phyloP scores from a whole-genome alignment of 2,797 vertebrate species.

The Rhinatrema bivittatum region DNA sequence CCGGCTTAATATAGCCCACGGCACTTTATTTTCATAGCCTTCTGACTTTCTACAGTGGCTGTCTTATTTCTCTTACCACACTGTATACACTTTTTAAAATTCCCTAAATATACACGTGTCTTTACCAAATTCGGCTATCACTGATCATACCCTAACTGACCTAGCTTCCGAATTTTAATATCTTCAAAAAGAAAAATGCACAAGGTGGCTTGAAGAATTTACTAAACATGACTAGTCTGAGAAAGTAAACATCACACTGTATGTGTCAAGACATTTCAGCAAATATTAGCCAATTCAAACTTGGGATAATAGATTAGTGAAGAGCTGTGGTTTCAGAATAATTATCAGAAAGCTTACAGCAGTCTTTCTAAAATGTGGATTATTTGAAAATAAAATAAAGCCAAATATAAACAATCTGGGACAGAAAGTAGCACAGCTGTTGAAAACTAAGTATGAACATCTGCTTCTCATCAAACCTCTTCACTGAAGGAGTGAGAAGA shows the following conservation, averaged over 20 bases:
- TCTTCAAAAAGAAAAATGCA: slow-evolving; percentile 18
- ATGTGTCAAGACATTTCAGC: slow-evolving; percentile 16
- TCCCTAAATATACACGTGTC: slow-evolving; percentile 2
- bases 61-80: background rate
- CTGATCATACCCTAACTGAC: slow-evolving; percentile 9
- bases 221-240: slow-evolving; percentile 16
- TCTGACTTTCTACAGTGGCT: slow-evolving; percentile 6
- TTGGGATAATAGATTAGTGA: slow-evolving; percentile 10
- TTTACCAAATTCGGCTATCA: slow-evolving; percentile 26
- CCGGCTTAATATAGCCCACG: slow-evolving; percentile 18
- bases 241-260: slow-evolving; percentile 9
- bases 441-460: slow-evolving; percentile 41
- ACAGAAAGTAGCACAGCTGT: slow-evolving; percentile 32
- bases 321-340: slow-evolving; percentile 21
- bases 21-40: slow-evolving; percentile 13
- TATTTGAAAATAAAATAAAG: slow-evolving; percentile 40
- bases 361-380: slow-evolving; percentile 27
- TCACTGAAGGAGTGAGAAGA: slow-evolving; percentile 19
- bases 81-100: too few relatives aligned
- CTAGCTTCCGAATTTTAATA: slow-evolving; percentile 6
- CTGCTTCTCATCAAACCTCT: slow-evolving; percentile 34
- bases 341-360: slow-evolving; percentile 37
- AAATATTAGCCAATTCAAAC: slow-evolving; percentile 30
- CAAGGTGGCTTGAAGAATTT: slow-evolving; percentile 20
- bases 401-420: slow-evolving; percentile 32